These are phyloP conservation scores for Temnothorax curvispinosus DNA, from an alignment of 1,140 invertebrate genomes.

Conservation along the genomic window DNA sequence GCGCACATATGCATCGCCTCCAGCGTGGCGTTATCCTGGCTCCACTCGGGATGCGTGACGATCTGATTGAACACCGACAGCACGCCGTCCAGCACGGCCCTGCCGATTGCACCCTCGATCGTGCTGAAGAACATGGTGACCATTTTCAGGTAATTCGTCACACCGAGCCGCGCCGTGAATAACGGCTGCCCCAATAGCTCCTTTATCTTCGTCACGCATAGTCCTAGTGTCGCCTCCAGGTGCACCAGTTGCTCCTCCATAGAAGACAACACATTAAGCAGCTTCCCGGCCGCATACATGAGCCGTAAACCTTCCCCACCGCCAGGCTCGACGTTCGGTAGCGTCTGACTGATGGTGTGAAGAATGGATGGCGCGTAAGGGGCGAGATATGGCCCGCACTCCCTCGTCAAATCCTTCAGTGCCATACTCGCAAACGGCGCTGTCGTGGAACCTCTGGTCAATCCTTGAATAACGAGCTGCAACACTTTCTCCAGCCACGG, in stretches of 20 bases:
- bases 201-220: constrained; percentile 89
- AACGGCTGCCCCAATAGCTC: constrained; percentile 85
- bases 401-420: constrained; percentile 93
- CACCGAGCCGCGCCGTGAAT: constrained; percentile 59
- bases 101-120: constrained; percentile 86
- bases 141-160: constrained; percentile 88
- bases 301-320: constrained; percentile 88
- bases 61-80: constrained; percentile 81
- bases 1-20: constrained; percentile 80
- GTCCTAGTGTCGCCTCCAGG: constrained; percentile 89
- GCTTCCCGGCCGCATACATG: constrained; percentile 92
- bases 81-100: constrained; percentile 79
- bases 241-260: constrained; percentile 88
- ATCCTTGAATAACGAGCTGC: constrained; percentile 89
- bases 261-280: constrained; percentile 89
- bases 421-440: constrained; percentile 93
- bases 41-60: constrained; percentile 77
- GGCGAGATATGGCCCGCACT: constrained; percentile 90
- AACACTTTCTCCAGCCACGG: constrained; percentile 90
- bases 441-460: constrained; percentile 89
- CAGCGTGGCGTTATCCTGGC: constrained; percentile 76
- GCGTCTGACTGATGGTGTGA: constrained; percentile 77
- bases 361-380: constrained; percentile 88
- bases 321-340: constrained; percentile 74
- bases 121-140: constrained; percentile 90